Conservation (phyloP, 2,888 invertebrate species). For the Tineola bisselliella region DNA sequence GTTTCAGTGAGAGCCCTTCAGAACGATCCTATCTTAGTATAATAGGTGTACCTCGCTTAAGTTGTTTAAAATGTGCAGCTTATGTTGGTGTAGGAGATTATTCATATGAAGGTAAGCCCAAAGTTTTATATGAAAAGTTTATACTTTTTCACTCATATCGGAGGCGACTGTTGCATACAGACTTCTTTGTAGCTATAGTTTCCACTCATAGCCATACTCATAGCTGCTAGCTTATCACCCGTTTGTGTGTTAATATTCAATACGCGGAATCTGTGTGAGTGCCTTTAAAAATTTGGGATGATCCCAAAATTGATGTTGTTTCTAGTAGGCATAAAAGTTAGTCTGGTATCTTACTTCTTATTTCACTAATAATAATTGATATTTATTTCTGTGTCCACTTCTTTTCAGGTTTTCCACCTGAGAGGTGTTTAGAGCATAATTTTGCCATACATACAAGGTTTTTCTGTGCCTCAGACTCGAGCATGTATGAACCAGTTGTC, state of each 20-base stretch:
- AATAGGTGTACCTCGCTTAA: slow-evolving; percentile 69
- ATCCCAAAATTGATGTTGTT: no score
- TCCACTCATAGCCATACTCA: no score
- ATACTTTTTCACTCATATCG: no score
- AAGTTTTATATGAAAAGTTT: neutral
- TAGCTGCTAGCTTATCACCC: no score
- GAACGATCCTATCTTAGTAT: slow-evolving; percentile 63
- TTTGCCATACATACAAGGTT: slow-evolving; percentile 93
- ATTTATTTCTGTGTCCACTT: slow-evolving; percentile 3
- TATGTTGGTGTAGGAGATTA: slow-evolving; percentile 28
- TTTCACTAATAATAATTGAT: neutral
- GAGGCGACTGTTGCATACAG: no score
- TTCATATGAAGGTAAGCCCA: slow-evolving; percentile 51
- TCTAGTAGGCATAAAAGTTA: no score
- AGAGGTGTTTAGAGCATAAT: slow-evolving; percentile 86
- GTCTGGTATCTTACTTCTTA: no score
- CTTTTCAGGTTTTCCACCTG: slow-evolving; percentile 60
- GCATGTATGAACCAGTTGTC: slow-evolving; percentile 76
- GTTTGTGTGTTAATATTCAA: no score
- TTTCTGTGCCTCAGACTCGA: slow-evolving; percentile 87
- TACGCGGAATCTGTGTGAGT: no score
- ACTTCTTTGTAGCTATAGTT: no score
- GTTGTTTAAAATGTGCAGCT: slow-evolving; percentile 70
- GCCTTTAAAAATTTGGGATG: no score
- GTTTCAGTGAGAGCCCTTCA: slow-evolving; percentile 51